Evolutionary conservation across 2,888 invertebrate genomes (phyloP), one percentile per base, ranked within the genome.

Genomic region (Aphodius sticticus): DNA sequence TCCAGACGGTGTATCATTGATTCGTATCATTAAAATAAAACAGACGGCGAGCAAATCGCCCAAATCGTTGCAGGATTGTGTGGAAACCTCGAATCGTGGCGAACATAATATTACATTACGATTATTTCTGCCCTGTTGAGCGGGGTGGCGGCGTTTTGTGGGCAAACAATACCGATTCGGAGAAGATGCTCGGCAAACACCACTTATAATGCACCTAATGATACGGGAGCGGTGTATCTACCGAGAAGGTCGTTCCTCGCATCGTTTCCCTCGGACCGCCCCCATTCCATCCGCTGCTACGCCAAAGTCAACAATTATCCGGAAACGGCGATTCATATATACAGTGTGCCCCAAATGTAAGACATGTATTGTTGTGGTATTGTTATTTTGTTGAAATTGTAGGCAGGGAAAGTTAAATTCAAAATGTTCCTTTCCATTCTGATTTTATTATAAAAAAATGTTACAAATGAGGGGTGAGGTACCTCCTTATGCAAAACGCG

Each of bases 131-230:
- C 53, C 9, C 53, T 53, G 53, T 53, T 53, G 53, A 12, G 12
- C 53, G 53, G 12, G 12, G 53, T 5, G 53, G 53, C 53, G 53
- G 9, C 53, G 53, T 53, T 53, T 53, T 53, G 53, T 53, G 53
- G 53, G 53, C 53, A 53, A 53, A 53, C 53, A 53, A 53, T 53
- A 53, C 53, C 53, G 53, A 53, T 53, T 53, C 53, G 53, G 53
- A 53, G 53, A 53, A 53, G 53, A 53, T 53, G 53, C 53, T 53
- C 53, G 12, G 53, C 53, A 53, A 53, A 53, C 53, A 53, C 53
- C 53, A 53, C 9, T 53, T 53, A 53, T 53, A 53, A 53, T 53
- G 53, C 53, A 53, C 53, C 53, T 53, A 53, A 53, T 53, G 53
- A 53, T 53, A 53, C 53, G 53, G 53, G 53, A 53, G 53, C 53